phyloP scores from a whole-genome alignment of 1,140 invertebrate species.

The Odontomachus brunneus region DNA sequence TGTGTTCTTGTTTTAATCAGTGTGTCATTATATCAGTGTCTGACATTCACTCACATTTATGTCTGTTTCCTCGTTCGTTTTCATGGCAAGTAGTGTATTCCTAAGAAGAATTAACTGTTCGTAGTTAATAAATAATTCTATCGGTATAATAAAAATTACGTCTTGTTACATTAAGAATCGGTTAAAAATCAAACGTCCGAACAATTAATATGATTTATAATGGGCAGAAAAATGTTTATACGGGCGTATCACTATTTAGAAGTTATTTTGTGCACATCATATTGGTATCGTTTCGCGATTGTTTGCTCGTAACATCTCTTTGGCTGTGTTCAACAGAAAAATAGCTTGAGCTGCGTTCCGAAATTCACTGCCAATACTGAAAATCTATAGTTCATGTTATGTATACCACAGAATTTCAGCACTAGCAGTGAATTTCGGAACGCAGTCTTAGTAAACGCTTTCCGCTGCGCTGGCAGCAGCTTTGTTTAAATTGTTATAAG shows the following conservation, averaged over 20 bases:
- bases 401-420: too few relatives aligned
- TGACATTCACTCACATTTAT: background rate
- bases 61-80: background rate
- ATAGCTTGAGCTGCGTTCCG: too few relatives aligned
- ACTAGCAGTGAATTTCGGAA: too few relatives aligned
- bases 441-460: too few relatives aligned
- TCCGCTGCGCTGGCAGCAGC: too few relatives aligned
- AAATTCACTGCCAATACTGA: too few relatives aligned
- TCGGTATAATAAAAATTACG: background rate
- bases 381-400: too few relatives aligned
- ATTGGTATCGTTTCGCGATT: constrained; percentile 1
- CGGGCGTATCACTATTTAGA: background rate
- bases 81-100: constrained; percentile 27
- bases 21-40: background rate
- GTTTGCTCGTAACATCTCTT: background rate
- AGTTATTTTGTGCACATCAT: constrained; percentile 43
- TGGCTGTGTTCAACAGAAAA: too few relatives aligned
- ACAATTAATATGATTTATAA: background rate
- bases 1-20: background rate
- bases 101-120: background rate
- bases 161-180: constrained; percentile 5
- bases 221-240: constrained; percentile 40
- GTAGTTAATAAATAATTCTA: constrained; percentile 27
- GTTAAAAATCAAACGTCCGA: constrained; percentile 19
- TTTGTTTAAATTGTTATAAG: too few relatives aligned